Evolutionary conservation across 2,888 invertebrate species (phyloP), one percentile per base, ranked within the genome.

Genomic region (Pollenia angustigena): DNA sequence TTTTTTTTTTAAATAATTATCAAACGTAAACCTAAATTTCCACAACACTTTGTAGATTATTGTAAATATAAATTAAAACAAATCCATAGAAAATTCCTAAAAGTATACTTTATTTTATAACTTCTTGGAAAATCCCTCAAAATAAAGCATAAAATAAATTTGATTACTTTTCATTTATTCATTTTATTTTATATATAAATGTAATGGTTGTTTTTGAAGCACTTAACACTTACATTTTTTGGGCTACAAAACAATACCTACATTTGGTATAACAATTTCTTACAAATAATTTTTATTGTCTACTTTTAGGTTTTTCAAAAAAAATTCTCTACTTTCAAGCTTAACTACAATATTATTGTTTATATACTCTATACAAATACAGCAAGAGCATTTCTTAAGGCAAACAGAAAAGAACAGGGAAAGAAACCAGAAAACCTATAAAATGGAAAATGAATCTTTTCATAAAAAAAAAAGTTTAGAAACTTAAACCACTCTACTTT

Each of bases 221-320:
- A 68, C 32, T 75, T 54, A 82, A 62, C 82, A 69, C 76, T 69
- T 69, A 32, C 6, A 54, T 60, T 69, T 46, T 76, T 60, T 54
- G 62, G 60, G 44, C 44, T 10, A 18, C 54, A 62, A 42, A 16
- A 50, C 18, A 48, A 16, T 64, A 48, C 56, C n/a, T 12, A 23
- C 44, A 71, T 56, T 83, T 71, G 50, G 42, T 48, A 48, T 18
- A 56, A 54, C 72, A 79, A 74, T 74, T 79, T 60, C 58, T 54
- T 68, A 60, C 18, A 66, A 54, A 66, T 80, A 83, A 83, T 81
- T 86, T 83, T 71, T 76, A 86, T 86, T 83, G 86, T 64, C 80
- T 44, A 72, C 80, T 72, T 83, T 76, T 46, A 83, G 83, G 83
- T 76, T 66, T 66, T 82, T 54, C 69, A 62, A 42, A 58, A 42